Evolutionary conservation across 2,113 vertebrate species (phyloP).

Genomic region (Salvelinus sp.): DNA sequence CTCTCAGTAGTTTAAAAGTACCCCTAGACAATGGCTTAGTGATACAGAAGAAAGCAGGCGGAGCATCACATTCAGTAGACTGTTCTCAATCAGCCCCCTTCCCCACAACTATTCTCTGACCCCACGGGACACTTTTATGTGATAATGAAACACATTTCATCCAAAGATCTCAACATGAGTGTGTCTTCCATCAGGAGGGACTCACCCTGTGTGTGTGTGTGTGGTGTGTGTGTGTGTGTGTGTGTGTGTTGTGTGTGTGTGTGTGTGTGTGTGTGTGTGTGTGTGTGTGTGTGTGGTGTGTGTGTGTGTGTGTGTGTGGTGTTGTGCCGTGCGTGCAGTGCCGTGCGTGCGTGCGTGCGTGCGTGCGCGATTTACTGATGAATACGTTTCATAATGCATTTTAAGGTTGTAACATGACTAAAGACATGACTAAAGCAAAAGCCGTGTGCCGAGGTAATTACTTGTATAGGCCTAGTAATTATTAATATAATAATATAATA

Average conservation of each 20-base stretch:
- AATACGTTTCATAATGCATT: too few relatives aligned
- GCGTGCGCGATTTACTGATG: too few relatives aligned
- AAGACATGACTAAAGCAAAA: too few relatives aligned
- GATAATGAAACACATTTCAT: constrained; percentile 89
- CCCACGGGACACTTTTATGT: constrained; percentile 87
- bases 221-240: too few relatives aligned
- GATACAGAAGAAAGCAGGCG: constrained; percentile 81
- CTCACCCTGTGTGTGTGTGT: background rate
- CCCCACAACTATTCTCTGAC: constrained; percentile 76
- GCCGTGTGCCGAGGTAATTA: too few relatives aligned
- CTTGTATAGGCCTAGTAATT: too few relatives aligned
- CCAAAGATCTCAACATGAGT: constrained; percentile 65
- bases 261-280: too few relatives aligned
- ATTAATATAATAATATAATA: too few relatives aligned
- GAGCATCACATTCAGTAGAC: constrained; percentile 75
- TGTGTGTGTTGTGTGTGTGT: background rate
- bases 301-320: background rate
- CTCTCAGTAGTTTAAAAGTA: constrained; percentile 81
- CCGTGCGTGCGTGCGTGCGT: too few relatives aligned
- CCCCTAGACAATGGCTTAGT: constrained; percentile 75
- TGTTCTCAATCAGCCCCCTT: constrained; percentile 76
- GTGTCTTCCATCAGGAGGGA: constrained; percentile 35
- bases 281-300: too few relatives aligned
- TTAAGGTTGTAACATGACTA: too few relatives aligned
- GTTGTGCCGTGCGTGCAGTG: too few relatives aligned